These are phyloP conservation scores for Pachyramphus minor DNA, from an alignment of 2,113 vertebrate species.

Conservation along the genomic window DNA sequence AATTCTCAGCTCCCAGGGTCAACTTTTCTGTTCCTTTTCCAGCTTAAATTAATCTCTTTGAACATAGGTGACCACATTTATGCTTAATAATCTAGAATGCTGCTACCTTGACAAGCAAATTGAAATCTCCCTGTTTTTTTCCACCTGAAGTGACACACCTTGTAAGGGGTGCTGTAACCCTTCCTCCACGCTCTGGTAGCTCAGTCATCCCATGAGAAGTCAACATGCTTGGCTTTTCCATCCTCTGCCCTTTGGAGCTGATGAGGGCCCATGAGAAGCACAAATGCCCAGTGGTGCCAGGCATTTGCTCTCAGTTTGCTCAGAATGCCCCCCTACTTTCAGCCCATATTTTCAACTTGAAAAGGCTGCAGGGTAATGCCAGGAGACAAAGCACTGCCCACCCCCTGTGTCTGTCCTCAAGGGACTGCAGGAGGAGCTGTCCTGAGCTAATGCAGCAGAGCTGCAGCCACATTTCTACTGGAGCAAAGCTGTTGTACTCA, in stretches of 20 bases:
- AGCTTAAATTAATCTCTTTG: background rate
- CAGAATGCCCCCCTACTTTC: background rate
- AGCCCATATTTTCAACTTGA: background rate
- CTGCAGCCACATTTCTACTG: background rate
- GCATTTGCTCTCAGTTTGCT: background rate
- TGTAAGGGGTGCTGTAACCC: background rate
- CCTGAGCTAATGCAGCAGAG: background rate
- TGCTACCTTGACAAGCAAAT: background rate
- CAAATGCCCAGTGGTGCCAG: background rate
- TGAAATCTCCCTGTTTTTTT: background rate
- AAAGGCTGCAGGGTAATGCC: background rate
- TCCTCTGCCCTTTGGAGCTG: background rate
- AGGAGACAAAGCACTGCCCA: background rate
- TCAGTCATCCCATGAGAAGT: background rate
- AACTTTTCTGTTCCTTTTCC: background rate
- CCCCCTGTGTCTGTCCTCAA: background rate
- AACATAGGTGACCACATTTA: background rate
- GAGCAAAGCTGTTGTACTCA: slow-evolving; percentile 75
- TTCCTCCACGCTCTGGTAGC: no score
- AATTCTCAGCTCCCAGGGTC: background rate
- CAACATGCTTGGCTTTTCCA: background rate
- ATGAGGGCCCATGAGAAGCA: background rate
- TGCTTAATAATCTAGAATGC: background rate
- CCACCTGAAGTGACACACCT: background rate
- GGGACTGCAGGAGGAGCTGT: background rate